A percentile compares a stretch with the other conserved stretches of the same genome.
Evolutionary conservation across 2,888 invertebrate genomes (phyloP).

Genomic region (Campaea margaritaria): DNA sequence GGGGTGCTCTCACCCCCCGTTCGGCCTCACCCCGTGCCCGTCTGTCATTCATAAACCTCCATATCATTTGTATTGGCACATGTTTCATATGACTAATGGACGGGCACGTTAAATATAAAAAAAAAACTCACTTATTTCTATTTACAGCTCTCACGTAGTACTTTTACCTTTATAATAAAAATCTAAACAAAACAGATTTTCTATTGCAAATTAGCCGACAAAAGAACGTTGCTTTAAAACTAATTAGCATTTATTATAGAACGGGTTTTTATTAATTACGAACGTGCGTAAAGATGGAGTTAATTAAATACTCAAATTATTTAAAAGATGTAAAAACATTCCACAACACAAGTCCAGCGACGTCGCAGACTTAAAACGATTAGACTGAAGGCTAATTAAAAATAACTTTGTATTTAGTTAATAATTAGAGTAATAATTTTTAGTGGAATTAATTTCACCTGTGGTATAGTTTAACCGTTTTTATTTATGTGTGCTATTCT

Average conservation of each 20-base stretch:
- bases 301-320: constrained; percentile 41
- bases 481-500: not conserved
- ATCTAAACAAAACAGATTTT: constrained; percentile 36
- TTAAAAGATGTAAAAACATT: constrained; percentile 33
- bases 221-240: constrained; percentile 20
- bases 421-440: constrained; percentile 12
- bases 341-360: constrained; percentile 31
- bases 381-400: constrained; percentile 38
- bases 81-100: constrained; percentile 85
- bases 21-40: constrained; percentile 46
- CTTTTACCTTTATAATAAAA: constrained; percentile 25
- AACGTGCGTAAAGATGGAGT: constrained; percentile 23
- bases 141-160: constrained; percentile 45
- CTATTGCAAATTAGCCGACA: constrained; percentile 40
- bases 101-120: constrained; percentile 73
- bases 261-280: constrained; percentile 22
- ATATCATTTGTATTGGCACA: constrained; percentile 85
- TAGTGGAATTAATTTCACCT: constrained; percentile 16
- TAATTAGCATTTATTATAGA: constrained; percentile 23
- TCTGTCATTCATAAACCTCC: constrained; percentile 84
- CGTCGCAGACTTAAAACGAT: constrained; percentile 24
- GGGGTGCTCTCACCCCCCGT: constrained; percentile 43
- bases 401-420: constrained; percentile 35
- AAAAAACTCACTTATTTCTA: constrained; percentile 64
- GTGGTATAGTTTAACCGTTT: not conserved